Percentiles rank a stretch among this genome's conserved stretches.
Conservation (phyloP, 2,888 invertebrate species). For the Tiliacea citrago region DNA sequence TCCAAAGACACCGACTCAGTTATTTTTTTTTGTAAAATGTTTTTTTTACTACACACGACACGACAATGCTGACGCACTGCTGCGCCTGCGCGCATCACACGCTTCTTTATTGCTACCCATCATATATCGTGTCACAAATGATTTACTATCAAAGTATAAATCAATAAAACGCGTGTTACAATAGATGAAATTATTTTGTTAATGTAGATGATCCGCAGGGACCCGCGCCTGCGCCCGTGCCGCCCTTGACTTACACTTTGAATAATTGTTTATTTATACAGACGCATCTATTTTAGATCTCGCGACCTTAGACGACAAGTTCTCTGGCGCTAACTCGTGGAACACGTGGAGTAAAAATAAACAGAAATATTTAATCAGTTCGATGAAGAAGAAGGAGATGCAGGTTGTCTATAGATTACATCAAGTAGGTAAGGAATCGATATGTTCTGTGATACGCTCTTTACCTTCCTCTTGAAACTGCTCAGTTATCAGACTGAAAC, state of each 20-base stretch:
- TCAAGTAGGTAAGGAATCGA: no score
- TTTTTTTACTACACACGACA: not conserved
- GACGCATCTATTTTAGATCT: conserved; percentile 52
- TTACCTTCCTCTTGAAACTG: not conserved
- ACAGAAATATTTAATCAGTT: conserved; percentile 10
- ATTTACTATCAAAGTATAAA: conserved; percentile 21
- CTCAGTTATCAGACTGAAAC: not conserved
- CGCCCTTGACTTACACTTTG: conserved; percentile 60
- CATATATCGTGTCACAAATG: conserved; percentile 6
- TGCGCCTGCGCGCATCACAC: not conserved
- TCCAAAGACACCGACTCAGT: no score
- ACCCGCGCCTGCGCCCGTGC: not conserved
- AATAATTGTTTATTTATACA: conserved; percentile 45
- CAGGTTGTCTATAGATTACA: not conserved
- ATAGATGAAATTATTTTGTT: conserved; percentile 15
- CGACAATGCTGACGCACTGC: not conserved
- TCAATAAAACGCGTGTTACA: conserved; percentile 12
- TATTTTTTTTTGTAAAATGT: no score
- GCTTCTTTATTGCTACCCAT: not conserved
- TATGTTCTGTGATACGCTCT: no score
- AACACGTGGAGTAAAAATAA: conserved; percentile 40
- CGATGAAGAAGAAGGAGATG: not conserved
- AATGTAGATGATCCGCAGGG: not conserved
- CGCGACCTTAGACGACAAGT: conserved; percentile 61
- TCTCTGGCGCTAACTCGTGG: conserved; percentile 34